These are phyloP conservation scores for Eidolon dupreanum DNA, from an alignment of 2,797 vertebrate genomes.

Conservation along the genomic window DNA sequence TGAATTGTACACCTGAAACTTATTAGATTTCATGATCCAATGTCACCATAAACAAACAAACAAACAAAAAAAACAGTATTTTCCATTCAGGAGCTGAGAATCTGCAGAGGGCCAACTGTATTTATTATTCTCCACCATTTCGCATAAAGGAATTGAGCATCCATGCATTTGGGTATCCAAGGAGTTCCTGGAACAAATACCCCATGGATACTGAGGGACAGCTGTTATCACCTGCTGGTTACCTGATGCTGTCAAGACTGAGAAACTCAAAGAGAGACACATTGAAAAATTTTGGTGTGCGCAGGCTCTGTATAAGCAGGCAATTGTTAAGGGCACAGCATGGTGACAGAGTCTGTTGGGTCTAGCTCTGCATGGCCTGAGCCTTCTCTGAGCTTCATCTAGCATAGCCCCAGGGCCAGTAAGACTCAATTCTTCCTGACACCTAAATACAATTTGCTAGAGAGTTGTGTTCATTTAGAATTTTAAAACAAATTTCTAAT, in stretches of 20 bases:
- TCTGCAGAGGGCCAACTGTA: not conserved
- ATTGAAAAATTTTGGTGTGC: too few species aligned
- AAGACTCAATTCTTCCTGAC: not conserved
- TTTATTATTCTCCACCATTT: not conserved
- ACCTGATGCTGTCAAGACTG: not conserved
- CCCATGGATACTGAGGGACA: not conserved
- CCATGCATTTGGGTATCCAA: not conserved
- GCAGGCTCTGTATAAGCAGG: not conserved
- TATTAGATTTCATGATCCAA: too few species aligned
- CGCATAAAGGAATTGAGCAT: not conserved
- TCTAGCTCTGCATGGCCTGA: not conserved
- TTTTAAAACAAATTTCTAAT: constrained; percentile 33
- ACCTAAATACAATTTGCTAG: not conserved
- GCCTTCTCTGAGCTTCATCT: not conserved
- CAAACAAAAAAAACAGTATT: not conserved
- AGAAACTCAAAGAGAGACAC: not conserved
- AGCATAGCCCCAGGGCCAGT: not conserved
- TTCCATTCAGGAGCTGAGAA: not conserved
- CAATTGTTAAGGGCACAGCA: not conserved
- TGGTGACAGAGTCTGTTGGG: too few species aligned
- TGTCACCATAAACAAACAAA: too few species aligned
- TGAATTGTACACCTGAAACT: too few species aligned
- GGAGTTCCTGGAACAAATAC: not conserved
- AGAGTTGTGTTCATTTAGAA: not conserved
- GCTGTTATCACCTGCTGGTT: not conserved